A percentile compares a stretch with the other conserved stretches of the same genome.
Conservation (phyloP, 2,797 vertebrate species). For the Leuciscus waleckii region DNA sequence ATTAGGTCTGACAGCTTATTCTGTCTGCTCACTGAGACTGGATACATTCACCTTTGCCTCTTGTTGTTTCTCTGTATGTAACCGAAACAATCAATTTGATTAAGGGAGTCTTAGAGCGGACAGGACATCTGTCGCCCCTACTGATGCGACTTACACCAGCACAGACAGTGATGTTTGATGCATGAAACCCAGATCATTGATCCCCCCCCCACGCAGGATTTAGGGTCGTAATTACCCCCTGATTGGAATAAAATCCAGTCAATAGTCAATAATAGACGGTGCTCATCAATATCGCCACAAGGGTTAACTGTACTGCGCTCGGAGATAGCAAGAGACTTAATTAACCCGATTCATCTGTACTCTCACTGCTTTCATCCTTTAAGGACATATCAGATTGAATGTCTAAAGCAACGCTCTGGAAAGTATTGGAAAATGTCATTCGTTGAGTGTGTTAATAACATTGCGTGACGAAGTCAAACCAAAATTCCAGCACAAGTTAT, state of each 20-base stretch:
- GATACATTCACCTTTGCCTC: conserved; percentile 55
- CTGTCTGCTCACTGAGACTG: conserved; percentile 55
- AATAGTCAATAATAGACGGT: conserved; percentile 84
- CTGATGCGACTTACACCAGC: conserved; percentile 73
- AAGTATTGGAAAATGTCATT: conserved; percentile 14
- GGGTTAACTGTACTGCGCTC: conserved; percentile 73
- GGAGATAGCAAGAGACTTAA: conserved; percentile 78
- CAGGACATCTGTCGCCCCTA: conserved; percentile 77
- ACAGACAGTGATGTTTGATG: conserved; percentile 49
- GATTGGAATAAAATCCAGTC: conserved; percentile 80
- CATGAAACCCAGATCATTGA: conserved; percentile 59
- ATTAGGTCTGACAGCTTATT: conserved; percentile 64
- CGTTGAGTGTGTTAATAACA: conserved; percentile 22
- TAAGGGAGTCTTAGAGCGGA: conserved; percentile 56
- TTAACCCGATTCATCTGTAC: conserved; percentile 72
- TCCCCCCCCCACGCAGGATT: conserved; percentile 67
- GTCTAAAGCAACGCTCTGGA: background rate
- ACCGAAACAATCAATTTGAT: conserved; percentile 75
- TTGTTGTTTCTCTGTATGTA: conserved; percentile 66
- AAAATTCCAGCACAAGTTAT: background rate
- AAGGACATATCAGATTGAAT: conserved; percentile 27
- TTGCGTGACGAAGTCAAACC: background rate
- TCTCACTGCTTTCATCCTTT: conserved; percentile 47
- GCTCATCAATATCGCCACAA: conserved; percentile 73
- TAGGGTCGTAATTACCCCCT: conserved; percentile 73